Evolutionary conservation across 2,888 invertebrate species (phyloP).

Genomic region (Macaria notata): DNA sequence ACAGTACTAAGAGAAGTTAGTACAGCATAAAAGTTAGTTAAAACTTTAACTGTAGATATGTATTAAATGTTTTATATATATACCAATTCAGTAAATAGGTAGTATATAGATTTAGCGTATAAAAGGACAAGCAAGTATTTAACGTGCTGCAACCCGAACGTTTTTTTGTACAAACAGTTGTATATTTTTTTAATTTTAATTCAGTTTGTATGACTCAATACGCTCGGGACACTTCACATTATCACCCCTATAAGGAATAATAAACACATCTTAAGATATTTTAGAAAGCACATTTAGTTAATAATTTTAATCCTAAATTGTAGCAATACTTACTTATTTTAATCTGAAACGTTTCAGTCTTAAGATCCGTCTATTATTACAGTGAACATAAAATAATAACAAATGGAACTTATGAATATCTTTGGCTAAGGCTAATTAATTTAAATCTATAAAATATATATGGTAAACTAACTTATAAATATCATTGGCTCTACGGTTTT

Average conservation of each 20-base stretch:
- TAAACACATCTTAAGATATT: conserved; percentile 71
- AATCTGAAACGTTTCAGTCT: conserved; percentile 57
- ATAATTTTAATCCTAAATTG: conserved; percentile 32
- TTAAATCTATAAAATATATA: too few relatives aligned
- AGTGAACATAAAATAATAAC: background rate
- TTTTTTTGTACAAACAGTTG: too few relatives aligned
- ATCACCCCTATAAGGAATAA: conserved; percentile 50
- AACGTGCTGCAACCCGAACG: background rate
- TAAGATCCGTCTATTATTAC: conserved; percentile 75
- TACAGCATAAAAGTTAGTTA: conserved; percentile 12
- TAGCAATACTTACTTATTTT: conserved; percentile 40
- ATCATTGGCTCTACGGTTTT: too few relatives aligned
- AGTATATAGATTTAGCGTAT: conserved; percentile 7
- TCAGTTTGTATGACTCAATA: too few relatives aligned
- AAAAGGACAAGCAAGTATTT: conserved; percentile 20
- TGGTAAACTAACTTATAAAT: too few relatives aligned
- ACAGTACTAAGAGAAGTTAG: conserved; percentile 22
- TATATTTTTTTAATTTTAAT: too few relatives aligned
- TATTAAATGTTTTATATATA: conserved; percentile 15
- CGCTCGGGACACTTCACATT: too few relatives aligned
- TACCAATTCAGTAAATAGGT: conserved; percentile 11
- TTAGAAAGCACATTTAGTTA: conserved; percentile 28
- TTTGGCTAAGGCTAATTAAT: too few relatives aligned
- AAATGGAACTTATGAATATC: too few relatives aligned
- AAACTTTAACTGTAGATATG: conserved; percentile 24